Evolutionary conservation across 2,888 invertebrate genomes (phyloP).

Genomic region (Parnassius apollo): DNA sequence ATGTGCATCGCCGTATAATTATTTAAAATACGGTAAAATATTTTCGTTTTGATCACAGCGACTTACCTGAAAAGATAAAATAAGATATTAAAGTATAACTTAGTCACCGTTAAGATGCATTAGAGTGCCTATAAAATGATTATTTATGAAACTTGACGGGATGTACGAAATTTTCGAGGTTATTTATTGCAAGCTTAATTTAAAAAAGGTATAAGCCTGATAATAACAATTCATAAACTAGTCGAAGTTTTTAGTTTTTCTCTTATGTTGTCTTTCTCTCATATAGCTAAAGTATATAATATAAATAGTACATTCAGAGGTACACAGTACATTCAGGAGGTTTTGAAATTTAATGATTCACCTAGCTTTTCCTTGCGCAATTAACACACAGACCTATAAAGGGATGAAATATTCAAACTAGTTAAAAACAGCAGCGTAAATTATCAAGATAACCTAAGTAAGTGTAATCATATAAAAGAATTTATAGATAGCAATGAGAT

Average conservation of each 20-base stretch:
- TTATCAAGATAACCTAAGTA: slow-evolving; percentile 18
- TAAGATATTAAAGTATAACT: slow-evolving; percentile 37
- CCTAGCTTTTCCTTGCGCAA: slow-evolving; percentile 8
- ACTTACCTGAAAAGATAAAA: slow-evolving; percentile 46
- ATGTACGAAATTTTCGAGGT: slow-evolving; percentile 11
- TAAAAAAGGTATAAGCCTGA: not conserved
- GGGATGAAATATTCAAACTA: slow-evolving; percentile 9
- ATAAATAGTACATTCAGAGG: slow-evolving; percentile 1
- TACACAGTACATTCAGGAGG: too few relatives aligned
- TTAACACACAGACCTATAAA: slow-evolving; percentile 10
- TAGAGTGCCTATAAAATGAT: slow-evolving; percentile 39
- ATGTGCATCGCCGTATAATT: slow-evolving; percentile 14
- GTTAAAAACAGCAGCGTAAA: slow-evolving; percentile 16
- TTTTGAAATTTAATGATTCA: slow-evolving; percentile 4
- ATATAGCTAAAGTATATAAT: slow-evolving; percentile 7
- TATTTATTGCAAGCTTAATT: slow-evolving; percentile 8
- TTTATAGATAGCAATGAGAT: slow-evolving; percentile 20
- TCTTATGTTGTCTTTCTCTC: slow-evolving; percentile 3
- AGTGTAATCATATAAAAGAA: slow-evolving; percentile 22
- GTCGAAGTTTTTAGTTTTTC: not conserved
- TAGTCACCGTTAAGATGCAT: slow-evolving; percentile 38
- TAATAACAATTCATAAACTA: not conserved
- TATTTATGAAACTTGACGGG: slow-evolving; percentile 25
- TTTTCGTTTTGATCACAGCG: slow-evolving; percentile 6
- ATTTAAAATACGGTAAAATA: slow-evolving; percentile 14